Base-by-base conservation (phyloP, 1,140 invertebrate genomes). In the Drosophila truncata region DNA sequence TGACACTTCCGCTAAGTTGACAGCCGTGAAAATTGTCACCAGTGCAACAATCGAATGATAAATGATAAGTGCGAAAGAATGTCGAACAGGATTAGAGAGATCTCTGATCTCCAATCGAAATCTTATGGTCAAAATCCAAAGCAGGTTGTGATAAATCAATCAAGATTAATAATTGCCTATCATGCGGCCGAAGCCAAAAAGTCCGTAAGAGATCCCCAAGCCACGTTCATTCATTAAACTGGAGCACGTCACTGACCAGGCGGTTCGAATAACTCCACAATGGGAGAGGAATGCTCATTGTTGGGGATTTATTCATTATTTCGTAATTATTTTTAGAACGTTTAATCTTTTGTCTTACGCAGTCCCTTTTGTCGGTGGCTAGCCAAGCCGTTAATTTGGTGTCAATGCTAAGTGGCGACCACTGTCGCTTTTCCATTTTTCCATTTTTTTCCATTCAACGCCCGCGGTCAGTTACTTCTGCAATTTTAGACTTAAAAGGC, bases 1-100 rank as follows among this genome's bases (percentile, higher is more conserved):
- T 91, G 73, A 77, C 83, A 91, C 90, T 91, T 91, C 90, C 90
- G 90, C 90, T 91, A 91, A 91, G 90, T 91, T 83, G 90, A 91
- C 90, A 91, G 77, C 72, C 85, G 91, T 91, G 82, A 91, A 91
- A 91, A 91, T 87, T 91, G 83, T 88, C 84, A 70, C 70, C 70
- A 80, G 66, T 87, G 52, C 66, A 67, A 91, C 87, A 90, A 91
- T 82, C 47, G 76, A 90, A 90, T 90, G 86, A 90, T 90, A 82
- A 90, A 84, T 88, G 50, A 52, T 64, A 90, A 88, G 84, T 90
- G 85, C 81, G 73, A 90, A 90, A 90, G 85, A 90, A 90, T 90
- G 85, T 90, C 64, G 35, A 85, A 90, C 81, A 90, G 85, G 85
- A 90, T 90, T 85, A 90, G 39, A 52, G 18, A 16, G 29, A 52